A percentile compares a stretch with the other conserved stretches of the same genome.
Conservation (phyloP, 2,888 invertebrate species). For the Tridacna gigas region DNA sequence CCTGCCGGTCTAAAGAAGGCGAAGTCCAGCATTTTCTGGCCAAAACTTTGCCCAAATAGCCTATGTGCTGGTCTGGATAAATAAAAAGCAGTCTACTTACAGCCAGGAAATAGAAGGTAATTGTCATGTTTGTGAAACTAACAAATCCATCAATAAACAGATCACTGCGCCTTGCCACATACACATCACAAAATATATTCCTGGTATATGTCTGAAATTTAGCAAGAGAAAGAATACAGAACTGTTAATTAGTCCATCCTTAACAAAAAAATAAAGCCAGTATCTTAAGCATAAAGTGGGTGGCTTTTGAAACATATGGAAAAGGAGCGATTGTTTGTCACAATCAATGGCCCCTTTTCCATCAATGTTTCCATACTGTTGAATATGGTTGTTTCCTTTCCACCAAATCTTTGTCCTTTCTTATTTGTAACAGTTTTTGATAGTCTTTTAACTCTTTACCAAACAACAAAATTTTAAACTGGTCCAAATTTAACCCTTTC, state of each 20-base stretch:
- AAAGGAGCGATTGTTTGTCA: not conserved
- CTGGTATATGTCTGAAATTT: constrained; percentile 6
- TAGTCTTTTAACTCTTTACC: too few species aligned
- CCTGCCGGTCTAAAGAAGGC: too few species aligned
- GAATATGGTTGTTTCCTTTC: too few species aligned
- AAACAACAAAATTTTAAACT: too few species aligned
- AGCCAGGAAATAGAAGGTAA: constrained; percentile 71
- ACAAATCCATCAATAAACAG: constrained; percentile 55
- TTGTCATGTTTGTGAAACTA: constrained; percentile 47
- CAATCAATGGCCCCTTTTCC: not conserved
- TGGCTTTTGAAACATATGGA: not conserved
- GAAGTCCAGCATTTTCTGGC: too few species aligned
- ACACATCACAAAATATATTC: constrained; percentile 71
- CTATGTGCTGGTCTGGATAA: too few species aligned
- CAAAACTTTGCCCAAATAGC: too few species aligned
- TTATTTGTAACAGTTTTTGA: too few species aligned
- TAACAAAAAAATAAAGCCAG: too few species aligned
- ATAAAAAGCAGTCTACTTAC: constrained; percentile 59
- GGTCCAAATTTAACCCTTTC: too few species aligned
- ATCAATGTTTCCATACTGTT: not conserved
- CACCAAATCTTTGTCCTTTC: too few species aligned
- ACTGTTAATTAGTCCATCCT: too few species aligned
- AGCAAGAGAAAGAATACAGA: not conserved
- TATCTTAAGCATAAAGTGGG: not conserved
- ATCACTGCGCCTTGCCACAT: constrained; percentile 64